Base-by-base conservation (phyloP, 2,797 vertebrate species). In the Sciurus vulgaris region DNA sequence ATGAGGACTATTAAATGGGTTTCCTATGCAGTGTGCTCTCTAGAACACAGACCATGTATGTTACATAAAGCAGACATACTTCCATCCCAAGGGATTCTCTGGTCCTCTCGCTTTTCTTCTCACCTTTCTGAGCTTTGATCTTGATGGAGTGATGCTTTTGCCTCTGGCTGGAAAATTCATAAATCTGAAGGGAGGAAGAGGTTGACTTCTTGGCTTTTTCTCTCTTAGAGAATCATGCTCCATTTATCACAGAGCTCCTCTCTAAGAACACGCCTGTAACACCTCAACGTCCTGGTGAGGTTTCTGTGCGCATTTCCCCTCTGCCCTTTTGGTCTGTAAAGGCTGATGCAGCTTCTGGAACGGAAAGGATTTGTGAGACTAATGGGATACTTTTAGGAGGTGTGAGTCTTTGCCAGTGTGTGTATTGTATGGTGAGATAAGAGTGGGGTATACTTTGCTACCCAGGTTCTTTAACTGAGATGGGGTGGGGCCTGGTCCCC, bases 41-140 rank as follows among this genome's bases (percentile, higher is more conserved):
- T 95, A 96, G 95, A 94, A 92, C 65, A 84, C 83, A 97, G 93
- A 54, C 87, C 82, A 96, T 18, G 61, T 83, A 97, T 93, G 83
- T 96, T 96, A 97, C 92, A 97, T 97, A 97, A 98, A 97, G 86
- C 97, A 98, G 97, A 95, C 89, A 85, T 86, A 44, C 38, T 96
- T 89, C 74, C 38, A 94, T 51, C 83, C 96, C 88, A 26, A 44
- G 74, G 93, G 95, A 86, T 82, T 77, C 93, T 91, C 95, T 96
- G 78, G 74, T 97, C 97, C 77, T 97, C 95, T 96, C 17, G 2
- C 90, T 88, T 95, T 95, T 72, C 87, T 96, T 88, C 94, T 96
- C 95, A 97, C 96, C 90, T 96, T 94, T 59, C 51, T 30, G 95
- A 84, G 90, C 97, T 97, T 98, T 94, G 93, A 96, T 97, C 94